A percentile compares a stretch with the other conserved stretches of the same genome.
Conservation (phyloP, 2,888 invertebrate genomes). For the Mamestra brassicae region DNA sequence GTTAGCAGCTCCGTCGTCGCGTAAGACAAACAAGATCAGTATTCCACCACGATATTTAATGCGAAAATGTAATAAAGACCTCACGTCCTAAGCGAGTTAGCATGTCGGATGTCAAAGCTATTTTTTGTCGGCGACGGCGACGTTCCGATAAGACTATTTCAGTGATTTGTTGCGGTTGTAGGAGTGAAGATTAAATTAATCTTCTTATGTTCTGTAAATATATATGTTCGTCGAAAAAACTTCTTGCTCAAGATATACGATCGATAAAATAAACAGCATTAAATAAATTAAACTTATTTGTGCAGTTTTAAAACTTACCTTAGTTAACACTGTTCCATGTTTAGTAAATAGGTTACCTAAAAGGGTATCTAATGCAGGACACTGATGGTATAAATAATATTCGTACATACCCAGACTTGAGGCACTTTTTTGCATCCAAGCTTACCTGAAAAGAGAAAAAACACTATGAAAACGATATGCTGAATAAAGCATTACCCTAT, state of each 20-base stretch:
- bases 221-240: background rate
- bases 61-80: conserved; percentile 64
- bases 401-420: conserved; percentile 30
- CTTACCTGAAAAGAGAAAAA: conserved; percentile 78
- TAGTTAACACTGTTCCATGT: background rate
- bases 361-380: background rate
- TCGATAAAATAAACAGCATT: background rate
- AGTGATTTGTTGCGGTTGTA: conserved; percentile 61
- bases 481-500: background rate
- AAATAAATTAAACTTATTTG: background rate
- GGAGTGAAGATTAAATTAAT: conserved; percentile 55
- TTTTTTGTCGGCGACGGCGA: conserved; percentile 68
- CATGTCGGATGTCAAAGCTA: conserved; percentile 72
- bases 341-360: too few relatives aligned
- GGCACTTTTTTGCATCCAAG: conserved; percentile 38
- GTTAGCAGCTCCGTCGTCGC: conserved; percentile 45
- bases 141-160: conserved; percentile 50
- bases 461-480: conserved; percentile 38
- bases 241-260: background rate
- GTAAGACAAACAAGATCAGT: conserved; percentile 54
- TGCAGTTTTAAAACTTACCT: background rate
- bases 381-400: background rate
- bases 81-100: conserved; percentile 70
- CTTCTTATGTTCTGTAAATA: conserved; percentile 12
- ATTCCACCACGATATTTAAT: conserved; percentile 51